These are phyloP conservation scores for Eristalinus aeneus DNA, from an alignment of 2,888 invertebrate genomes.

Conservation along the genomic window DNA sequence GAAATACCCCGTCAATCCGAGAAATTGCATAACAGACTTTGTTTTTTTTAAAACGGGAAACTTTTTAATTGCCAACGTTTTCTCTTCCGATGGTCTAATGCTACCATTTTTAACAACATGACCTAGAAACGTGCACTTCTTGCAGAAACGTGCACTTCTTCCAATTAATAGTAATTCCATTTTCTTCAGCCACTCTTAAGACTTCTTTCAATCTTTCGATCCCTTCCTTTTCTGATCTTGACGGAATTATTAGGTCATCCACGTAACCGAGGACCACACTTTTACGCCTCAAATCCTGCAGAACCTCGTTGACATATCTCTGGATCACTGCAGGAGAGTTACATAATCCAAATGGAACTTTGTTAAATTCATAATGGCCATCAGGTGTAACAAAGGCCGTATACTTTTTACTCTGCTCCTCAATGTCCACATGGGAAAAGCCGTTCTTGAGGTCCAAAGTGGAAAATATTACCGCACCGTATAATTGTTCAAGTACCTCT, in stretches of 20 bases:
- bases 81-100: neutral
- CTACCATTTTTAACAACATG: neutral
- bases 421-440: no score
- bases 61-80: neutral
- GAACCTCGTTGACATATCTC: no score
- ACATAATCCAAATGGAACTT: neutral
- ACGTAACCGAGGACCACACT: no score
- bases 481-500: conserved; percentile 62
- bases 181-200: neutral
- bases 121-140: neutral
- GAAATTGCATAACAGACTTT: neutral
- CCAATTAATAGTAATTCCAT: neutral
- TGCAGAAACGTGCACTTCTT: neutral
- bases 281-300: no score
- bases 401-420: neutral
- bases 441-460: conserved; percentile 72
- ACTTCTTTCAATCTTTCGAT: neutral
- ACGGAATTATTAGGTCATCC: neutral
- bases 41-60: no score
- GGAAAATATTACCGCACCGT: conserved; percentile 72
- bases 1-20: conserved; percentile 1
- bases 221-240: neutral
- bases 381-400: conserved; percentile 8
- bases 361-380: conserved; percentile 2
- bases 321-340: no score